phyloP scores from a whole-genome alignment of 2,113 vertebrate species.

The Sinocyclocheilus rhinocerous region DNA sequence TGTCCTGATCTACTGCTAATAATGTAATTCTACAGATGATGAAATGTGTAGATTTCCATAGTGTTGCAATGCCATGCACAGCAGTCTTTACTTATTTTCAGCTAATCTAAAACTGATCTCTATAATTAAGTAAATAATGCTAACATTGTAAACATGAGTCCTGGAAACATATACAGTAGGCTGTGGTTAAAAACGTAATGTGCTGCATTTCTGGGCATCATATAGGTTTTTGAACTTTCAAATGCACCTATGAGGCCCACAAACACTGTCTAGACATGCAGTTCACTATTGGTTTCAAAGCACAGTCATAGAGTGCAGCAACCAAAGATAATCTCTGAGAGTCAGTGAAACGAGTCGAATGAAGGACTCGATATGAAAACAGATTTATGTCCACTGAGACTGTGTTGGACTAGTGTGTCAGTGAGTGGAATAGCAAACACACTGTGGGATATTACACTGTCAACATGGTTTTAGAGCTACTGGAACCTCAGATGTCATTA shows the following conservation, averaged over 20 bases:
- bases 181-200: background rate
- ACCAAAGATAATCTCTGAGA: too few relatives aligned
- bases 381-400: constrained; percentile 4
- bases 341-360: background rate
- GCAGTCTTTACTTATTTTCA: background rate
- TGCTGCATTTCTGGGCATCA: background rate
- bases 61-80: too few relatives aligned
- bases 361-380: background rate
- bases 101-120: background rate
- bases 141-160: background rate
- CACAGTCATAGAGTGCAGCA: too few relatives aligned
- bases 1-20: too few relatives aligned
- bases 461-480: constrained; percentile 1
- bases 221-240: background rate
- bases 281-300: too few relatives aligned
- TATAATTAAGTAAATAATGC: background rate
- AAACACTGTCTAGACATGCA: too few relatives aligned
- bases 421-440: constrained; percentile 14
- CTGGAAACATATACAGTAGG: background rate
- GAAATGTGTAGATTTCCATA: too few relatives aligned
- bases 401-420: background rate
- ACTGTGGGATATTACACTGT: background rate
- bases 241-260: background rate
- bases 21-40: too few relatives aligned
- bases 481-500: background rate